phyloP scores from a whole-genome alignment of 2,797 vertebrate species.

The Falco peregrinus region DNA sequence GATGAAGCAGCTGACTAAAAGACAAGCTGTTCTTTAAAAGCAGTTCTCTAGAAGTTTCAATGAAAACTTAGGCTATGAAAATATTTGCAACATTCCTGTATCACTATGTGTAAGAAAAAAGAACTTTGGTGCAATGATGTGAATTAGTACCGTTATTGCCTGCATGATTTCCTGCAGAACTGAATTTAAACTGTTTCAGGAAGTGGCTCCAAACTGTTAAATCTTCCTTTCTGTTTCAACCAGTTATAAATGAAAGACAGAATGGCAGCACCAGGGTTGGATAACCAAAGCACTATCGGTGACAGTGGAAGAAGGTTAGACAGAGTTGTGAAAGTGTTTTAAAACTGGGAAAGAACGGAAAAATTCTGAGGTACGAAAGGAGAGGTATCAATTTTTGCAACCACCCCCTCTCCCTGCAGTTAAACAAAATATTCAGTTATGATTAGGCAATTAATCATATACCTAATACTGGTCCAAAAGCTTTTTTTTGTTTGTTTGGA shows the following conservation, averaged over 20 bases:
- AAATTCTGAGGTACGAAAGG: background rate
- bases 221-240: background rate
- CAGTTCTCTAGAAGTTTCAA: background rate
- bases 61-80: background rate
- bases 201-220: background rate
- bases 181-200: background rate
- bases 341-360: background rate
- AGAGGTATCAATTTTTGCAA: background rate
- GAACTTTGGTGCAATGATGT: background rate
- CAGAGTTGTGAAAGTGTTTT: background rate
- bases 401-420: no score
- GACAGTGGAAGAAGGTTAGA: background rate
- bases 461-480: background rate
- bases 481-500: background rate
- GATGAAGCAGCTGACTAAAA: background rate
- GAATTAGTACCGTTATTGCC: background rate
- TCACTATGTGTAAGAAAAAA: background rate
- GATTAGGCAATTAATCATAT: background rate
- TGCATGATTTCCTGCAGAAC: background rate
- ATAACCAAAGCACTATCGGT: fast-evolving
- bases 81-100: background rate
- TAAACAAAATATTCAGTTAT: background rate
- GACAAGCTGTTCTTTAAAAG: background rate
- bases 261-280: background rate
- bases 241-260: background rate